Base-by-base conservation (phyloP, 2,888 invertebrate genomes). In the Meghimatium bilineatum region DNA sequence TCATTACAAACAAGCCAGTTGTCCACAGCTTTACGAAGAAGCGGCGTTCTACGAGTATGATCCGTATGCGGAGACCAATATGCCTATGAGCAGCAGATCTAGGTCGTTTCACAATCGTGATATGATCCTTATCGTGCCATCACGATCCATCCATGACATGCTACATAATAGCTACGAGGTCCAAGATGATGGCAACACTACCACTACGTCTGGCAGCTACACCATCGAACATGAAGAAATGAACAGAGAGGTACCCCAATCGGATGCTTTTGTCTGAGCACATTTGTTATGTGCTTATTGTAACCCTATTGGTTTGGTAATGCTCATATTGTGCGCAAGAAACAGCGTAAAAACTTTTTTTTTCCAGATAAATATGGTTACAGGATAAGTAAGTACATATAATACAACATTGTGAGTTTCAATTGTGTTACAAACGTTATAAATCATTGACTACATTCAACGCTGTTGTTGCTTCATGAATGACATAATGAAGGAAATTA, bases 191-290 rank as follows among this genome's bases (percentile, higher is more conserved):
- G 85, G 85, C 34, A 85, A 85, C 79, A 85, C 86, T 26, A 85
- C 84, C 34, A 87, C 86, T 14, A 86, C 86, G 8, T 87, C 87
- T 38, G 87, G 87, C 3, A 87, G 86, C 56, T 87, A 86, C 83
- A 83, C 85, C 34, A 82, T 87, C 38, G 85, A 87, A 72, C 82
- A 85, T 26, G 85, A 85, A 0, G 85, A 86, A 32, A n/a, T 83
- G 26, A 71, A 52, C n/a, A 60, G 71, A 38, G 86, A 86, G 23
- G 14, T 82, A n/a, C 83, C 79, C 17, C 83, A 83, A 69, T 81
- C 83, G 17, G 83, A 86, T 36, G 85, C 84, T 1, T 85, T 84
- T 52, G 86, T 86, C 71, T 86, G 72, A 84, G 14, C 23, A 6
- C 0, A 2, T 32, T 26, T 5, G 12, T n/a, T 63, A n/a, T 63